These are phyloP conservation scores for Telmatochromis brichardi DNA, from an alignment of 2,113 vertebrate genomes.

Conservation along the genomic window DNA sequence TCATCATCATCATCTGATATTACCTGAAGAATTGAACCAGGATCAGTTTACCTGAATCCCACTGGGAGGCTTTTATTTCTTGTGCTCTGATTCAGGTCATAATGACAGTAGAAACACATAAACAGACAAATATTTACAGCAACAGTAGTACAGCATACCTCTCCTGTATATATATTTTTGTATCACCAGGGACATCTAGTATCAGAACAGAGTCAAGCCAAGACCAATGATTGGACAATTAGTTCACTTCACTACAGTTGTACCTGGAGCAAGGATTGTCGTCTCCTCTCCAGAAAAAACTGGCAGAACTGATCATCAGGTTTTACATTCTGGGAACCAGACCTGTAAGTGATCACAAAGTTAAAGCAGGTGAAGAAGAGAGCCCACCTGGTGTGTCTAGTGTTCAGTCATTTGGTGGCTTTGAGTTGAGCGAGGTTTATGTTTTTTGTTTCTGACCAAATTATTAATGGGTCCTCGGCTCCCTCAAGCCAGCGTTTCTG, in stretches of 20 bases:
- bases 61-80: not conserved
- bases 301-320: not conserved
- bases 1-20: not conserved
- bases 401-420: not conserved
- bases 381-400: not conserved
- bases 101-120: not conserved
- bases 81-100: not conserved
- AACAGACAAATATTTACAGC: not conserved
- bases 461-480: not conserved
- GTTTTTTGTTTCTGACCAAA: not conserved
- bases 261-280: not conserved
- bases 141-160: not conserved
- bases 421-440: not conserved
- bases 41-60: not conserved
- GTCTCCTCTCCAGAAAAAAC: not conserved
- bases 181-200: not conserved
- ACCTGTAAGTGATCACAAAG: not conserved
- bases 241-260: not conserved
- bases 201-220: not conserved
- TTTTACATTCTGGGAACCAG: not conserved
- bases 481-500: not conserved
- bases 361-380: not conserved
- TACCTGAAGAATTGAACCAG: not conserved
- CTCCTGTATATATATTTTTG: not conserved
- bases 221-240: not conserved